Evolutionary conservation across 2,888 invertebrate species (phyloP).

Genomic region (Diaprepes abbreviatus): DNA sequence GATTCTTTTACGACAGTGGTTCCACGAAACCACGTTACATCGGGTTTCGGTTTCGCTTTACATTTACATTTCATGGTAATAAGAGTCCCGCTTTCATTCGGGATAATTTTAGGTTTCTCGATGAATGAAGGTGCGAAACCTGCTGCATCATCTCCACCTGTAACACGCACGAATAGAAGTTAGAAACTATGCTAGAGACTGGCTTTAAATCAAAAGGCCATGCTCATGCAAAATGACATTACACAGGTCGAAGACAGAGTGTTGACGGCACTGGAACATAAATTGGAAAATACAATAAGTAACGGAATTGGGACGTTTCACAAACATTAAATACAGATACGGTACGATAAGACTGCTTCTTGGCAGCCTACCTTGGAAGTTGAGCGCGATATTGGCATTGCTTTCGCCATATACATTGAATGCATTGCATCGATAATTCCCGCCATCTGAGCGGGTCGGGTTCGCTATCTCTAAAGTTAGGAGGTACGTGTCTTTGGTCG

Average conservation of each 20-base stretch:
- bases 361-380: constrained; percentile 92
- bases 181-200: constrained; percentile 57
- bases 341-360: constrained; percentile 49
- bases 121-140: constrained; percentile 97
- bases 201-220: constrained; percentile 63
- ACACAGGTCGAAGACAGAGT: constrained; percentile 58
- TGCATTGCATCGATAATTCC: constrained; percentile 99
- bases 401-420: constrained; percentile 99
- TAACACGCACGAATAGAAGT: constrained; percentile 59
- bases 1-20: constrained; percentile 87
- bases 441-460: constrained; percentile 96
- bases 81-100: constrained; percentile 96
- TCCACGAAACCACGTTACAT: constrained; percentile 95
- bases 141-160: constrained; percentile 92
- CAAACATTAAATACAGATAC: constrained; percentile 53
- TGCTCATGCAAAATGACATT: constrained; percentile 67
- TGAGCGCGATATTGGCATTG: constrained; percentile 99
- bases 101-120: constrained; percentile 99
- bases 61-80: constrained; percentile 98
- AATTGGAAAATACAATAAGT: constrained; percentile 57
- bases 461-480: constrained; percentile 94
- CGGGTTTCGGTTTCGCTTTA: constrained; percentile 94
- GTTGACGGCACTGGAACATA: constrained; percentile 60
- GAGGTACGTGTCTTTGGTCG: constrained; percentile 91
- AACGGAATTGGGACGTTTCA: constrained; percentile 62